Percentiles rank a stretch among this genome's conserved stretches.
phyloP scores from a whole-genome alignment of 2,888 invertebrate species.

The Callosobruchus maculatus region DNA sequence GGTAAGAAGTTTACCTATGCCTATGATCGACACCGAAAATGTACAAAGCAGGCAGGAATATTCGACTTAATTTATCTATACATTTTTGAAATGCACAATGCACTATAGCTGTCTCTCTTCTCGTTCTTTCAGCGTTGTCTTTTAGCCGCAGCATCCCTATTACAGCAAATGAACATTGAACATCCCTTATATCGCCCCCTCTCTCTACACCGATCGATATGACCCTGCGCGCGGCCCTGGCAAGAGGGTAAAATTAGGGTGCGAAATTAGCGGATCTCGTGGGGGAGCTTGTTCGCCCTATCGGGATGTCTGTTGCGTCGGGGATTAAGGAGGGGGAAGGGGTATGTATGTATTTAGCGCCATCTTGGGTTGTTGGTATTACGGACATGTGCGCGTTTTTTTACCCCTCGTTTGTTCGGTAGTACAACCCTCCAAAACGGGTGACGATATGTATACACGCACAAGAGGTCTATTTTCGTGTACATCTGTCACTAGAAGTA shows the following conservation, averaged over 20 bases:
- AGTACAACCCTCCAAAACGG: not conserved
- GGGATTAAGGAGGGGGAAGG: not conserved
- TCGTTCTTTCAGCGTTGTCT: not conserved
- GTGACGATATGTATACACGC: not conserved
- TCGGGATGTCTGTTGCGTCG: not conserved
- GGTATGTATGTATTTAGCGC: conserved; percentile 4
- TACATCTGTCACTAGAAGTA: not conserved
- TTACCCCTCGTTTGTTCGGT: not conserved
- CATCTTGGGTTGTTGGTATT: not conserved
- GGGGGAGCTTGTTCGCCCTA: not conserved
- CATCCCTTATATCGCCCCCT: not conserved
- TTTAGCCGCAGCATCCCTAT: not conserved
- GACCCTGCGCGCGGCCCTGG: not conserved
- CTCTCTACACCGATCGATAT: not conserved
- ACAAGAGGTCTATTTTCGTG: not conserved
- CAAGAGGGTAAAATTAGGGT: not conserved
- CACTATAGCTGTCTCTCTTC: conserved; percentile 25
- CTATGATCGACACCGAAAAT: too few species aligned
- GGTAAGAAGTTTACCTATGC: too few species aligned
- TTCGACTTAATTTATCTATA: too few species aligned
- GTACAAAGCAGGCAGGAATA: too few species aligned
- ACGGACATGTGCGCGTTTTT: not conserved
- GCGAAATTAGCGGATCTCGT: not conserved
- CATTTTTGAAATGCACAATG: too few species aligned
- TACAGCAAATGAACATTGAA: not conserved